Conservation (phyloP, 1,140 invertebrate genomes). For the Ladona fulva region DNA sequence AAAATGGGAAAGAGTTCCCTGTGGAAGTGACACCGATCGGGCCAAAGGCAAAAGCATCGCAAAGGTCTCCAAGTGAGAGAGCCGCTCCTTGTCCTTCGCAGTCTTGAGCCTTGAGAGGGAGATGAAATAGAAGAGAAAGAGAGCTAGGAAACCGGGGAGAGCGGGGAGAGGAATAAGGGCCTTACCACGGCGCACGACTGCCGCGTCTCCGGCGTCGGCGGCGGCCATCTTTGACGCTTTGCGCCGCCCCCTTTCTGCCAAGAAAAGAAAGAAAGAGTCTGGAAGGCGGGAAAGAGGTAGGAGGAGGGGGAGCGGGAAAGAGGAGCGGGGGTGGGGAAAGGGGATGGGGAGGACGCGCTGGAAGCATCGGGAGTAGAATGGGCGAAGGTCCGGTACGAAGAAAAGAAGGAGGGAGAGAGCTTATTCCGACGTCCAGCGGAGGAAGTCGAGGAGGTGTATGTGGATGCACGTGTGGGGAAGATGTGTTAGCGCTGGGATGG, state of each 20-base stretch:
- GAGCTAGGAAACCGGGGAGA: not conserved
- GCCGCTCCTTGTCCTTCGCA: too few relatives aligned
- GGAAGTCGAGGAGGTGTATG: not conserved
- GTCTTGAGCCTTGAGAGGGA: too few relatives aligned
- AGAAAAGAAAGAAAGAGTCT: conserved; percentile 7
- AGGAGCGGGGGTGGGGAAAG: not conserved
- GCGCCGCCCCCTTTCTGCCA: not conserved
- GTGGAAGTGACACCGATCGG: too few relatives aligned
- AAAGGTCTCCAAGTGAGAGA: too few relatives aligned
- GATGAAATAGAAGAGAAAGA: not conserved
- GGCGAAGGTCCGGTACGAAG: not conserved
- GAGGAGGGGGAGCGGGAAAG: not conserved
- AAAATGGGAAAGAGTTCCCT: too few relatives aligned
- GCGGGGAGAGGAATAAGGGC: not conserved
- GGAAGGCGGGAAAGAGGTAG: not conserved
- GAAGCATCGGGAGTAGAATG: not conserved
- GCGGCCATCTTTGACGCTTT: conserved; percentile 3
- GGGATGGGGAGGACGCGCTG: not conserved
- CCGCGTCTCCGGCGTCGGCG: not conserved
- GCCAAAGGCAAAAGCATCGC: too few relatives aligned
- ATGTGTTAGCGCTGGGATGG: too few relatives aligned
- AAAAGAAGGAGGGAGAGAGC: not conserved
- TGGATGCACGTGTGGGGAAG: not conserved
- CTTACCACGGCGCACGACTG: not conserved
- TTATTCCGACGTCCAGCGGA: not conserved